Evolutionary conservation across 2,888 invertebrate species (phyloP).

Genomic region (Brassicogethes aeneus): DNA sequence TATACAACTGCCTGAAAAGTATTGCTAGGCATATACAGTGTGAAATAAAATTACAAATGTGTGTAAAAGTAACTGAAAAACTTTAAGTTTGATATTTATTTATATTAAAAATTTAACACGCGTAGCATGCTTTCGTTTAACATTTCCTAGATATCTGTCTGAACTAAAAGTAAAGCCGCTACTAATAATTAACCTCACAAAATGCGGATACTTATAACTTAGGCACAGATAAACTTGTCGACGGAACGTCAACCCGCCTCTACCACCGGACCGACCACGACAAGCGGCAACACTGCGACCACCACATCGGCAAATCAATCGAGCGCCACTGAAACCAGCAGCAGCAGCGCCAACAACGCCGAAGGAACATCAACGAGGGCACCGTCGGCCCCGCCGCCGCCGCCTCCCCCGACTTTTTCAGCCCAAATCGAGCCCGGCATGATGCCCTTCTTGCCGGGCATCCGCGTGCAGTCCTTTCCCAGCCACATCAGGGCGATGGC

Average conservation of each 20-base stretch:
- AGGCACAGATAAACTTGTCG: constrained; percentile 31
- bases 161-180: too few relatives aligned
- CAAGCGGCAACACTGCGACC: constrained; percentile 3
- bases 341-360: constrained; percentile 4
- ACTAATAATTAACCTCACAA: too few relatives aligned
- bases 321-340: constrained; percentile 3
- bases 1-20: too few relatives aligned
- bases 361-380: neutral
- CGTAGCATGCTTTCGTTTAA: too few relatives aligned
- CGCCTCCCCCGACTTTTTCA: constrained; percentile 11
- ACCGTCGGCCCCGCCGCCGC: constrained; percentile 7
- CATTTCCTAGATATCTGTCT: too few relatives aligned
- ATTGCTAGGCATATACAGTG: too few relatives aligned
- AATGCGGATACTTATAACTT: too few relatives aligned
- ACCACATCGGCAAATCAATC: constrained; percentile 5
- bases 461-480: constrained; percentile 34
- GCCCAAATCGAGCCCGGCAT: constrained; percentile 19
- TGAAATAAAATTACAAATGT: too few relatives aligned
- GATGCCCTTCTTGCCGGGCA: constrained; percentile 28
- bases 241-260: constrained; percentile 24
- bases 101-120: too few relatives aligned
- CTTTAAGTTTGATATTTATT: too few relatives aligned
- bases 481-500: constrained; percentile 30
- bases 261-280: constrained; percentile 15
- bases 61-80: too few relatives aligned